Evolutionary conservation across 2,888 invertebrate species (phyloP), one percentile per base, ranked within the genome.

Genomic region (Dendrolimus houi): DNA sequence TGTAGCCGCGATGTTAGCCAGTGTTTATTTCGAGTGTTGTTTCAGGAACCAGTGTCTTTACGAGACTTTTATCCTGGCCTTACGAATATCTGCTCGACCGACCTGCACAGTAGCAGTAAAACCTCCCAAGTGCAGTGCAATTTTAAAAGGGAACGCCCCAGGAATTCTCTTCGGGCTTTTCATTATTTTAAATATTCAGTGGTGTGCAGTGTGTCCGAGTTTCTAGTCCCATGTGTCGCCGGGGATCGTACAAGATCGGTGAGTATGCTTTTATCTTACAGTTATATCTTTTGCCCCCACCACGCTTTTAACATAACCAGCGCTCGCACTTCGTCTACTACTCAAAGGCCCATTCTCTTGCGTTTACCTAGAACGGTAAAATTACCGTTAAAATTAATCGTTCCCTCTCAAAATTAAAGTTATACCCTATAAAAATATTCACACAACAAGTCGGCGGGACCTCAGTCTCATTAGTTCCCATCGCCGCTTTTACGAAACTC

Each of bases 141-240:
- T 88, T 89, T 89, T 87, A 87, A 89, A 83, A 81, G 82, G 87
- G 77, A 83, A 83, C 86, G 83, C 86, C 88, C 88, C 82, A 69
- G 73, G 70, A 65, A 70, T 64, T 70, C 69, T 72, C 78, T 76
- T 75, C 75, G 70, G 75, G 78, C 80, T 82, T 86, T 88, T 87
- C 87, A 87, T 88, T 88, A 87, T 85, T 85, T 85, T 80, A 85
- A 88, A 88, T 88, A 87, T 88, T 88, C 83, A 88, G 87, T 87
- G 81, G 69, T 74, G 83, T 87, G 84, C 78, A 82, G 86, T 85
- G 86, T 74, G 75, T 74, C 70, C 74, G 69, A 69, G 65, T 71
- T 71, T 69, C 71, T 72, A 72, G 74, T 74, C 71, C 70, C 75
- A 71, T 68, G 71, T 70, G 74, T 72, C 74, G 67, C 60, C 68